These are phyloP conservation scores for Calosoma granatense DNA, from an alignment of 1,140 invertebrate species.

Conservation along the genomic window DNA sequence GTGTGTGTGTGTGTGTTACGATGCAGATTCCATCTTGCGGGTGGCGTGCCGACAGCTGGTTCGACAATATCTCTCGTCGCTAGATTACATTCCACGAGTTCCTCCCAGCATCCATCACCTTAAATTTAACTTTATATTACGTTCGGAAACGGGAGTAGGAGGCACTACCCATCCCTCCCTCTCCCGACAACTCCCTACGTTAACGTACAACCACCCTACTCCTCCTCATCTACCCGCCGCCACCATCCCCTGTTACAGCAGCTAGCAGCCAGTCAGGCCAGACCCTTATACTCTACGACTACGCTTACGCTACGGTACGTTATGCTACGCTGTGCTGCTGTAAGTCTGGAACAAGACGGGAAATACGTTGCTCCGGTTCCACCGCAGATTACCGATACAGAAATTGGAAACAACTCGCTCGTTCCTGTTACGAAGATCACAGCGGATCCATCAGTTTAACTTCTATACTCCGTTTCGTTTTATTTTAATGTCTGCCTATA, in stretches of 20 bases:
- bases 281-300: neutral
- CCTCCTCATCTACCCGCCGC: neutral
- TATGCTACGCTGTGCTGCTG: neutral
- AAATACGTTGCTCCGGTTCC: neutral
- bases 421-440: too few species aligned
- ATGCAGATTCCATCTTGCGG: constrained; percentile 8
- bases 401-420: constrained; percentile 5
- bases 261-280: too few species aligned
- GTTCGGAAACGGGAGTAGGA: neutral
- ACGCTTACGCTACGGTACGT: neutral
- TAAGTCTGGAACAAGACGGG: neutral
- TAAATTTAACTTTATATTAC: constrained; percentile 9
- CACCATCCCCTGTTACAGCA: too few species aligned
- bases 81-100: constrained; percentile 8
- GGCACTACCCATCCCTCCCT: neutral
- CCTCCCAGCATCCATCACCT: constrained; percentile 5
- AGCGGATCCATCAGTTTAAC: too few species aligned
- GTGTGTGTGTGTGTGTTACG: neutral
- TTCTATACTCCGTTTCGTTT: too few species aligned
- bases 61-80: constrained; percentile 7
- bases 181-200: too few species aligned
- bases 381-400: neutral
- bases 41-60: constrained; percentile 3
- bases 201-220: neutral
- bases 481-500: too few species aligned